These are phyloP conservation scores for Peromyscus maniculatus DNA, from an alignment of 2,113 vertebrate species.

Conservation along the genomic window DNA sequence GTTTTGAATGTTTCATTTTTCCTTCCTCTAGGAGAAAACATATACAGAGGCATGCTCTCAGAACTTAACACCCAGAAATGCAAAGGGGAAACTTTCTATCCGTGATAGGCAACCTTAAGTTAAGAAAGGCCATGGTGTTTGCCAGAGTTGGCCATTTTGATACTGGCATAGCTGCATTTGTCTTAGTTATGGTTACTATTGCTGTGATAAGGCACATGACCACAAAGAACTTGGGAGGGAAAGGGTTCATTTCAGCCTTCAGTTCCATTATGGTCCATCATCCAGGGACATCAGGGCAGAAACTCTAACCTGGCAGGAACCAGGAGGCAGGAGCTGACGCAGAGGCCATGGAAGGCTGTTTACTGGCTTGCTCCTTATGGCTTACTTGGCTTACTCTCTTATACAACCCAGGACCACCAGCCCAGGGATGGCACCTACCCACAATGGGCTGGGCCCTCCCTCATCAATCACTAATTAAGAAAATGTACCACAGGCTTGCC, in stretches of 20 bases:
- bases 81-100: background rate
- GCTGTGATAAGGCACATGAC: background rate
- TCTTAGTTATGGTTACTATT: background rate
- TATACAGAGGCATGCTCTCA: background rate
- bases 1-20: slow-evolving; percentile 68
- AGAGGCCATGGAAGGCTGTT: background rate
- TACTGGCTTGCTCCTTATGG: background rate
- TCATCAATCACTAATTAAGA: background rate
- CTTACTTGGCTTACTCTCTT: background rate
- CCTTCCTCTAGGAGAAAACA: slow-evolving; percentile 44
- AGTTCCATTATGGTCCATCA: background rate
- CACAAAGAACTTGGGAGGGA: too few species aligned
- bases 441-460: background rate
- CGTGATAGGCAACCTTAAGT: background rate
- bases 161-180: background rate
- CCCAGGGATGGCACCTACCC: background rate
- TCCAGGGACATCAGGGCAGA: background rate
- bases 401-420: background rate
- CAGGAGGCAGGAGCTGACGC: background rate
- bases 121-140: background rate
- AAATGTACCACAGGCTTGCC: background rate
- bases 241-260: background rate
- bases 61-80: background rate
- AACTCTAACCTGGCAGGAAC: background rate
- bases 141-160: background rate